These are phyloP conservation scores for Marasmarcha lunaedactyla DNA, from an alignment of 2,888 invertebrate genomes.

Conservation along the genomic window DNA sequence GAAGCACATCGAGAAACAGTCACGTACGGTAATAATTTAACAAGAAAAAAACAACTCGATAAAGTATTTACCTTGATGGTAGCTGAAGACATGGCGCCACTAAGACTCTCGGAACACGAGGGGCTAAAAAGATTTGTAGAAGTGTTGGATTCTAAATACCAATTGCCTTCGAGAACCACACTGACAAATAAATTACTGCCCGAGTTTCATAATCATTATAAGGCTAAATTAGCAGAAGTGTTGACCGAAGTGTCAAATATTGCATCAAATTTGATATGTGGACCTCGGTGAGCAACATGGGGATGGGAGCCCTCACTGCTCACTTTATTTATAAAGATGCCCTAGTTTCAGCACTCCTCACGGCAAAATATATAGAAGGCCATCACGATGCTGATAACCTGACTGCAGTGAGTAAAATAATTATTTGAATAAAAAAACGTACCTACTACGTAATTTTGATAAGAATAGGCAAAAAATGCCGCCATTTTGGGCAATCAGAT, in stretches of 20 bases:
- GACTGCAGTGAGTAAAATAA: slow-evolving; percentile 5
- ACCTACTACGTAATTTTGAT: background rate
- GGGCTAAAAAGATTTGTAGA: slow-evolving; percentile 10
- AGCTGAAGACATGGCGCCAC: slow-evolving; percentile 9
- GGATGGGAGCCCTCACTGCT: slow-evolving; percentile 7
- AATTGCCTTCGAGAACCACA: slow-evolving; percentile 9
- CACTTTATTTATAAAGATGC: slow-evolving; percentile 6
- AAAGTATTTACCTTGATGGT: slow-evolving; percentile 9
- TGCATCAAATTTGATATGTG: slow-evolving; percentile 9
- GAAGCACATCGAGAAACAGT: background rate
- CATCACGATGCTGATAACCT: slow-evolving; percentile 7
- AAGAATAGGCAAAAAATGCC: too few relatives aligned
- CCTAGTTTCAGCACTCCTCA: slow-evolving; percentile 3
- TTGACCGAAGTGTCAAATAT: slow-evolving; percentile 2
- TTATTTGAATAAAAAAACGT: background rate
- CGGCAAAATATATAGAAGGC: slow-evolving; percentile 6
- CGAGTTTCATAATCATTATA: background rate
- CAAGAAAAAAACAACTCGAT: background rate
- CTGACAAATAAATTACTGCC: slow-evolving; percentile 3
- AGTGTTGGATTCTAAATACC: slow-evolving; percentile 7
- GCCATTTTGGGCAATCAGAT: too few relatives aligned
- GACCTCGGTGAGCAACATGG: slow-evolving; percentile 7
- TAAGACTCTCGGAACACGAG: slow-evolving; percentile 8
- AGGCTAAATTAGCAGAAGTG: slow-evolving; percentile 4
- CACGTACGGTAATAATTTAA: background rate